A percentile compares a stretch with the other conserved stretches of the same genome.
Evolutionary conservation across 1,140 invertebrate genomes (phyloP).

Genomic region (Oreohelix idahoensis): DNA sequence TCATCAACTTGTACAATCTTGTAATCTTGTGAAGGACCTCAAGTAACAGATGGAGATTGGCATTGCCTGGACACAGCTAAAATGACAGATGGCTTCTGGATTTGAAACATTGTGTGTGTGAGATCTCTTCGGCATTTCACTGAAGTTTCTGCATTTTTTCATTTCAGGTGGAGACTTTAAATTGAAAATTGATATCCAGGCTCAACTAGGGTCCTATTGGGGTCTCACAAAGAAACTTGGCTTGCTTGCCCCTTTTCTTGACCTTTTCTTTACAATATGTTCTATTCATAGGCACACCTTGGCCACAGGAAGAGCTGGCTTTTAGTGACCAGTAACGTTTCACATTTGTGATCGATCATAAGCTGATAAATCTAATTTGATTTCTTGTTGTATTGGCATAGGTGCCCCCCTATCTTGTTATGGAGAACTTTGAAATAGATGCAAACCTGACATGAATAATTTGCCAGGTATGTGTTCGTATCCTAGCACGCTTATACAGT

Average conservation of each 20-base stretch:
- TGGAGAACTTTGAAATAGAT: slow-evolving; percentile 38
- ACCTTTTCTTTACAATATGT: slow-evolving; percentile 5
- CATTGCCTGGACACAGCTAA: background rate
- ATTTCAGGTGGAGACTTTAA: slow-evolving; percentile 41
- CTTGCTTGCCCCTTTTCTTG: background rate
- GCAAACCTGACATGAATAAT: slow-evolving; percentile 40
- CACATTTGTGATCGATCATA: background rate
- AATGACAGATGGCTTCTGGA: background rate
- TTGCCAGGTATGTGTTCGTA: slow-evolving; percentile 40
- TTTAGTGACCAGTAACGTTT: slow-evolving; percentile 3
- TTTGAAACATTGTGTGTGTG: background rate
- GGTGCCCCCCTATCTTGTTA: slow-evolving; percentile 38
- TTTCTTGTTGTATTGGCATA: slow-evolving; percentile 45
- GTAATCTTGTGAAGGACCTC: background rate
- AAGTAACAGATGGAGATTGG: background rate
- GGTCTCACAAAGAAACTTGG: slow-evolving; percentile 28
- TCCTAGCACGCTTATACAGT: slow-evolving; percentile 26
- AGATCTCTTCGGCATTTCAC: slow-evolving; percentile 24
- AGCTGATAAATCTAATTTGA: slow-evolving; percentile 37
- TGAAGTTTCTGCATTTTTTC: slow-evolving; percentile 38
- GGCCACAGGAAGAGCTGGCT: slow-evolving; percentile 1
- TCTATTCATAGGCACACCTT: slow-evolving; percentile 30
- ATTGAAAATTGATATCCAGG: slow-evolving; percentile 29
- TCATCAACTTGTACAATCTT: background rate
- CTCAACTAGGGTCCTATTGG: slow-evolving; percentile 19